Evolutionary conservation across 2,888 invertebrate species (phyloP).

Genomic region (Lacanobia oleracea): DNA sequence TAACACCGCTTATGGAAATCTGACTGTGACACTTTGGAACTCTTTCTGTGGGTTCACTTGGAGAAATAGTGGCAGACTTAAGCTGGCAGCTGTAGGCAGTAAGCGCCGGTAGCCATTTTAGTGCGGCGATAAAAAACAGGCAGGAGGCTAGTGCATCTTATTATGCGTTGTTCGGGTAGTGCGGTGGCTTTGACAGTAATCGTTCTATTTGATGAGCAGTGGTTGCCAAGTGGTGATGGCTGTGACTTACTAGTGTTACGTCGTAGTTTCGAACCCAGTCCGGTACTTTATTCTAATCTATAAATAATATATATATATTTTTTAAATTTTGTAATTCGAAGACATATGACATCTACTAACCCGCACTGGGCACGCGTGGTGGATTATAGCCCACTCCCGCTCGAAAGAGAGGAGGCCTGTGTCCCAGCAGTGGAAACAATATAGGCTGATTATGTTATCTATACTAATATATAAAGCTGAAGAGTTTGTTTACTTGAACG

Average conservation of each 20-base stretch:
- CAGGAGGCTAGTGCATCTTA: constrained; percentile 1
- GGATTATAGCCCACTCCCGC: no score
- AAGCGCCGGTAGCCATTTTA: constrained; percentile 17
- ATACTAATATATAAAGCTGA: no score
- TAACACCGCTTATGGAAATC: constrained; percentile 74
- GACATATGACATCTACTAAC: no score
- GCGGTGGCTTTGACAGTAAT: background rate
- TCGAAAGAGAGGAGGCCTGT: no score
- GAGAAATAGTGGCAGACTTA: constrained; percentile 47
- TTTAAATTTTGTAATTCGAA: no score
- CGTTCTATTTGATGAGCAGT: background rate
- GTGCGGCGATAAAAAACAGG: constrained; percentile 31
- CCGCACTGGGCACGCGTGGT: no score
- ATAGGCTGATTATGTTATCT: no score
- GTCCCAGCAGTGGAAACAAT: no score
- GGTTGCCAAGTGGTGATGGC: background rate
- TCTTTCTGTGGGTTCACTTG: constrained; percentile 55
- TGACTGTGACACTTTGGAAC: constrained; percentile 75
- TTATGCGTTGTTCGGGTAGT: background rate
- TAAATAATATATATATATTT: no score
- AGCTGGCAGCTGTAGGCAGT: constrained; percentile 16
- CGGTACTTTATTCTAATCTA: no score
- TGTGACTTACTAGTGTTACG: background rate
- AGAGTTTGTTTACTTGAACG: no score
- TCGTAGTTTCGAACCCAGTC: background rate